Evolutionary conservation across 2,797 vertebrate species (phyloP), one percentile per base, ranked within the genome.

Genomic region (Takifugu ocellatus): DNA sequence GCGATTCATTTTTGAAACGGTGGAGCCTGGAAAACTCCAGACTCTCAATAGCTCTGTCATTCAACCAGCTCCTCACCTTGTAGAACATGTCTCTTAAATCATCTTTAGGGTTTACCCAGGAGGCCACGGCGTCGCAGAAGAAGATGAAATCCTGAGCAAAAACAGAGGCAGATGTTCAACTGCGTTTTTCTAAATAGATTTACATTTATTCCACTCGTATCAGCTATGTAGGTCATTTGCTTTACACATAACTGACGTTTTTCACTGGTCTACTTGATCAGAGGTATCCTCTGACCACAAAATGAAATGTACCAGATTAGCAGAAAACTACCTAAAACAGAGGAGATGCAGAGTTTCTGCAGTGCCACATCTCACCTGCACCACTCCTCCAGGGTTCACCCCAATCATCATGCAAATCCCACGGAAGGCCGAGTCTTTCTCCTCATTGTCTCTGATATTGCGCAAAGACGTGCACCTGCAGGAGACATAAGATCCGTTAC

Each of bases 401-500:
- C 94, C 94, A 2, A 97, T 97, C 95, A 97, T 97, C 86, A 96
- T 94, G 58, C 95, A 97, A 81, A 97, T 97, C 53, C 95, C 95
- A 0, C 95, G 90, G 85, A 97, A 97, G 26, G 95, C 95, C 0
- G 95, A 97, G 75, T 97, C 95, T 77, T 97, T 97, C 84, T 97
- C 95, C 63, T 97, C 95, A 0, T 97, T 97, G 85, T 97, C 95
- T 31, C 95, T 80, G 81, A 97, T 97, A 75, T 87, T 86, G 16
- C 87, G 76, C 54, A 89, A 74, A 52, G 84, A 88, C 0, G 82
- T 86, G 25, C 87, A 86, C 85, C 85, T 87, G 74, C 43, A 49
- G 33, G 0, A 26, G 36, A 39, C 2, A 39, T 12, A 3, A 39
- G 7, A 39, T 39, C 2, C 7, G 7, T 39, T 12, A 12, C 7